These are phyloP conservation scores for Octonoba sinensis DNA, from an alignment of 2,888 invertebrate genomes.

Conservation along the genomic window DNA sequence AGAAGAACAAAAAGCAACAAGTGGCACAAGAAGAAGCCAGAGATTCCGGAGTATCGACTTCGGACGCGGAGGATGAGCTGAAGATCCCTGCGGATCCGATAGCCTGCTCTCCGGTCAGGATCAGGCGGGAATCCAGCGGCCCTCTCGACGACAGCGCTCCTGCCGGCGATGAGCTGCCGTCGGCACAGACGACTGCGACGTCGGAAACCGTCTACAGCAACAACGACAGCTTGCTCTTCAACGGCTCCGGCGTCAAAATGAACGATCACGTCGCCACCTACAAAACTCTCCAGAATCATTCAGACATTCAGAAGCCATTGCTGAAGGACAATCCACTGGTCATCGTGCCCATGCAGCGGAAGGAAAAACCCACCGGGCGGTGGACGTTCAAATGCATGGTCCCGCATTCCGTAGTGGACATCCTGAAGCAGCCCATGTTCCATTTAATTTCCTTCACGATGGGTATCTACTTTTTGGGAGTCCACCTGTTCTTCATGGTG, in stretches of 20 bases:
- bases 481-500: slow-evolving; percentile 64
- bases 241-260: slow-evolving; percentile 8
- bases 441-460: slow-evolving; percentile 37
- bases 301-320: slow-evolving; percentile 27
- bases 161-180: too few species aligned
- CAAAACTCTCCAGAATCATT: not conserved
- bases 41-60: slow-evolving; percentile 49
- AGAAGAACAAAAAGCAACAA: not conserved
- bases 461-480: slow-evolving; percentile 35
- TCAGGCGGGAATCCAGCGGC: not conserved
- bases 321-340: slow-evolving; percentile 6
- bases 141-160: not conserved
- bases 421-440: slow-evolving; percentile 40
- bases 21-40: slow-evolving; percentile 26
- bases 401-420: slow-evolving; percentile 24
- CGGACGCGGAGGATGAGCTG: not conserved
- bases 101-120: too few species aligned
- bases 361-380: not conserved
- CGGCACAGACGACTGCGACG: not conserved
- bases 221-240: slow-evolving; percentile 40
- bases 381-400: not conserved
- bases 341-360: slow-evolving; percentile 12
- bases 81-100: not conserved
- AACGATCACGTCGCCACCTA: not conserved
- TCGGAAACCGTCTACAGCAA: slow-evolving; percentile 34